A percentile compares a stretch with the other conserved stretches of the same genome.
Evolutionary conservation across 1,140 invertebrate genomes (phyloP).

Genomic region (Trinorchestia longiramus): DNA sequence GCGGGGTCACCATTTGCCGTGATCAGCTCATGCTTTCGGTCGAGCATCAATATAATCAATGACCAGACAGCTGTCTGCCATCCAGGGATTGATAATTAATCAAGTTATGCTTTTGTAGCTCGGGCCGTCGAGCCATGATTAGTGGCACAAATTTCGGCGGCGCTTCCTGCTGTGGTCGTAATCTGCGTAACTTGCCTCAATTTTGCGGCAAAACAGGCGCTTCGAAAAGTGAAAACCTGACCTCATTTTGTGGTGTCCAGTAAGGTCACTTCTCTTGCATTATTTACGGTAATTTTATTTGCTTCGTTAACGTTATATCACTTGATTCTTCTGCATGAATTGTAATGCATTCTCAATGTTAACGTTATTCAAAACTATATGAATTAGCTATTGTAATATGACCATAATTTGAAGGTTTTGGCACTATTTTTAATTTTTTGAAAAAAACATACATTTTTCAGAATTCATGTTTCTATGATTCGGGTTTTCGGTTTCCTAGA

Average conservation of each 20-base stretch:
- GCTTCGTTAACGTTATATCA: not conserved
- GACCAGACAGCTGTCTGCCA: constrained; percentile 18
- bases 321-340: not conserved
- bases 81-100: constrained; percentile 25
- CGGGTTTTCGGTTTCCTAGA: no score
- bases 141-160: not conserved
- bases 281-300: not conserved
- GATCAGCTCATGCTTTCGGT: constrained; percentile 22
- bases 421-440: no score
- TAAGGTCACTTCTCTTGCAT: not conserved
- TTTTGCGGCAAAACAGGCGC: not conserved
- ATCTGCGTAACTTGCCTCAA: not conserved
- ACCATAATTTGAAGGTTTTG: no score
- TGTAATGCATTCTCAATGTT: not conserved
- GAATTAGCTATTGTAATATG: no score
- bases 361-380: not conserved
- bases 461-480: no score
- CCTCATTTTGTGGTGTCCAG: not conserved
- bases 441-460: no score
- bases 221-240: not conserved
- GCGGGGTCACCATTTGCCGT: not conserved
- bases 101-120: constrained; percentile 43
- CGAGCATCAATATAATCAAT: constrained; percentile 44
- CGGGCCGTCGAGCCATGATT: constrained; percentile 9
- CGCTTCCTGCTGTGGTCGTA: not conserved